Evolutionary conservation across 37 sponge, comb jelly and placozoan species (phyloP).

Genomic region (Halichondria panicea): DNA sequence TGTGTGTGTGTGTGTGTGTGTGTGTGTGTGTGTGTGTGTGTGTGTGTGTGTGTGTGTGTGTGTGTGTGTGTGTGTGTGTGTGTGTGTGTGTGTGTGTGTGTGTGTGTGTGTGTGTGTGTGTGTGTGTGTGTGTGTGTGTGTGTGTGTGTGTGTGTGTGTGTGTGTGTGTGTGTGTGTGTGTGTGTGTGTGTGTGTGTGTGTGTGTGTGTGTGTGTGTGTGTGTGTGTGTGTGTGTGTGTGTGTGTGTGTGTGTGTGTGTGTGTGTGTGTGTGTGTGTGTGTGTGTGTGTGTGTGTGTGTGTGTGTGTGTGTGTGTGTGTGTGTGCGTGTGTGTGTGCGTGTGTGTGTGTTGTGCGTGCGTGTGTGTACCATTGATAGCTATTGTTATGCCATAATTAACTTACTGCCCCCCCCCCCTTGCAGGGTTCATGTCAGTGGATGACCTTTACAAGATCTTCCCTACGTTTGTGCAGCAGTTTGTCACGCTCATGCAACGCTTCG

Average conservation of each 20-base stretch:
- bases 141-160: background rate
- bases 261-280: background rate
- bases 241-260: background rate
- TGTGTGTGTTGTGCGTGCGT: background rate
- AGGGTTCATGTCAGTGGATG: slow-evolving; percentile 57
- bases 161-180: background rate
- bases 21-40: background rate
- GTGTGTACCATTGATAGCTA: background rate
- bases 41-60: background rate
- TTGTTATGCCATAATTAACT: background rate
- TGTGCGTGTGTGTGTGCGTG: background rate
- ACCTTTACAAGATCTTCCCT: slow-evolving; percentile 33
- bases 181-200: background rate
- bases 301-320: background rate
- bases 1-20: background rate
- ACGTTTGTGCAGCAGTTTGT: slow-evolving; percentile 25
- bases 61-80: background rate
- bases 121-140: background rate
- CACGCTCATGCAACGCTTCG: slow-evolving; percentile 78
- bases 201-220: background rate
- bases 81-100: background rate
- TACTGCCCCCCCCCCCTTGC: background rate
- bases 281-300: background rate
- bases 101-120: background rate
- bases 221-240: background rate